phyloP scores from a whole-genome alignment of 2,888 invertebrate species.

The Nemoura dubitans region DNA sequence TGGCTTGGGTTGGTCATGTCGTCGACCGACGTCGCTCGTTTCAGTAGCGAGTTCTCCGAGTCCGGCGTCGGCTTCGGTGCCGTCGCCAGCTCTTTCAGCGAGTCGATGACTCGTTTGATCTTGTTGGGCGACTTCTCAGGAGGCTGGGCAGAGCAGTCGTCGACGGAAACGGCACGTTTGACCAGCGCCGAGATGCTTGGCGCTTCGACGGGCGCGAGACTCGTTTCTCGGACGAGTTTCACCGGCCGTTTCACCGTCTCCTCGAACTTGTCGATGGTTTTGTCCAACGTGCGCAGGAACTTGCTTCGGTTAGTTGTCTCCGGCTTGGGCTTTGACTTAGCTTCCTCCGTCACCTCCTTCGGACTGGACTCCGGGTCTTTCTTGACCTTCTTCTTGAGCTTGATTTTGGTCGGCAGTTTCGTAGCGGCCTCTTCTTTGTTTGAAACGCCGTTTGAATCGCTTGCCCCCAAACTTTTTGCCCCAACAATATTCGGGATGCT shows the following conservation, averaged over 20 bases:
- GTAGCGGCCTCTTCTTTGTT: background rate
- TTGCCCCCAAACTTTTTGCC: no score
- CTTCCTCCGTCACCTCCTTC: conserved; percentile 9
- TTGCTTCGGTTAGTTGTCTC: conserved; percentile 60
- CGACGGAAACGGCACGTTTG: conserved; percentile 77
- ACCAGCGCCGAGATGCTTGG: conserved; percentile 73
- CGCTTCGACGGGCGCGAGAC: conserved; percentile 59
- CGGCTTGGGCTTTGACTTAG: background rate
- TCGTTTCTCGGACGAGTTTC: conserved; percentile 60
- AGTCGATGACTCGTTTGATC: conserved; percentile 22
- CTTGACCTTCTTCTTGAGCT: conserved; percentile 37
- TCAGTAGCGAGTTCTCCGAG: conserved; percentile 74
- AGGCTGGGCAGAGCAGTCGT: conserved; percentile 66
- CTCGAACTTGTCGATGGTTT: conserved; percentile 58
- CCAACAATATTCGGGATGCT: background rate
- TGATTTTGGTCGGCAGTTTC: conserved; percentile 10
- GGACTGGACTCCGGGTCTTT: background rate
- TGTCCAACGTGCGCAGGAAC: conserved; percentile 79
- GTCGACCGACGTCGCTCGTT: conserved; percentile 77
- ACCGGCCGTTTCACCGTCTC: conserved; percentile 45
- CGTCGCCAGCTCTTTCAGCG: conserved; percentile 58
- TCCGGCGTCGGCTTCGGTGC: conserved; percentile 51
- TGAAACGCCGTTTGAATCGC: background rate
- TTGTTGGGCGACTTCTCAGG: conserved; percentile 35
- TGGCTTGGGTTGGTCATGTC: conserved; percentile 53